Percentiles rank a stretch among this genome's conserved stretches.
Evolutionary conservation across 1,140 invertebrate species (phyloP).

Genomic region (Gonatopus flavifemur): DNA sequence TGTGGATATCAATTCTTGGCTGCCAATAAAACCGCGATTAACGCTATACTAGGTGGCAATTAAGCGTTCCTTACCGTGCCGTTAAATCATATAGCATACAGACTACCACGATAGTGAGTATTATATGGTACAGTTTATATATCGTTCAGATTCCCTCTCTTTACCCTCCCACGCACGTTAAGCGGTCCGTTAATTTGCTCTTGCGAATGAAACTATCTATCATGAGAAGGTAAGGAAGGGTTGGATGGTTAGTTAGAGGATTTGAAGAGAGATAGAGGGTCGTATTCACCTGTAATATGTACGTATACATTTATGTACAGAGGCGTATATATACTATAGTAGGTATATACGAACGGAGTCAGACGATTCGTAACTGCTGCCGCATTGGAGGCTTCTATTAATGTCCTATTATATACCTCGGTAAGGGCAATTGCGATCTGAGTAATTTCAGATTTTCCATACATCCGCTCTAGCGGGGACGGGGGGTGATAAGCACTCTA

Average conservation of each 20-base stretch:
- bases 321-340: too few species aligned
- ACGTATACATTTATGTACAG: too few species aligned
- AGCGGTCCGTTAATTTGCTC: constrained; percentile 21
- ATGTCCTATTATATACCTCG: constrained; percentile 8
- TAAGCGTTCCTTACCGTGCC: background rate
- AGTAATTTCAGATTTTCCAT: constrained; percentile 29
- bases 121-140: too few species aligned
- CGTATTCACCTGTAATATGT: too few species aligned
- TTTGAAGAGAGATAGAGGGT: background rate
- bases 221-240: background rate
- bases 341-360: background rate
- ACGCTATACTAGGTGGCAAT: too few species aligned
- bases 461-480: constrained; percentile 19
- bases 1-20: too few species aligned
- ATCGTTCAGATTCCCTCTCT: too few species aligned
- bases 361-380: constrained; percentile 7
- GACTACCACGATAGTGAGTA: too few species aligned
- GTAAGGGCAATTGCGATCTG: constrained; percentile 31
- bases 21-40: too few species aligned
- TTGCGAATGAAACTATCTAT: constrained; percentile 7
- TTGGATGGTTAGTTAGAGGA: too few species aligned
- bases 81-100: constrained; percentile 20
- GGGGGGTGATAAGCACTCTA: background rate
- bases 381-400: constrained; percentile 9
- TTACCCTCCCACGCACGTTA: constrained; percentile 20